Base-by-base conservation (phyloP, 2,113 vertebrate species). In the Hoplias malabaricus region DNA sequence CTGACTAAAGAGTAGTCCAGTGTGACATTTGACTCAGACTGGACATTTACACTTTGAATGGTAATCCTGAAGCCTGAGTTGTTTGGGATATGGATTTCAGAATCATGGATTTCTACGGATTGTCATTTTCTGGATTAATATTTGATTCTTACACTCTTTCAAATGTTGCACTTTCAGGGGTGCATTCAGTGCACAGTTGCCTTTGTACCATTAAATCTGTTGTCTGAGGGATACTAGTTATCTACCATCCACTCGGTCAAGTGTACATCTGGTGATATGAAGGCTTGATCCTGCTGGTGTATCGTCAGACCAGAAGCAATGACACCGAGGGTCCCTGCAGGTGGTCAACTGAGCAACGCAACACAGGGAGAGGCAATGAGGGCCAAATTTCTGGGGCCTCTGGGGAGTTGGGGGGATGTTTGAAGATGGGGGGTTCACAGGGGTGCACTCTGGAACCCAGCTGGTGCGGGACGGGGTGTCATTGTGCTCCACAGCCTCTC, bases 401-500 rank as follows among this genome's bases (percentile, higher is more conserved):
- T 61, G 11, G 81, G 73, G 81, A 82, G 36, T 16, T n/a, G n/a
- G 38, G 72, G 66, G 81, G 53, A 70, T 54, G 54, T 29, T 19
- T 27, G 4, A 16, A 73, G 13, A 67, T 10, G 14, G 29, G 71
- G 68, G 83, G 46, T 34, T 34, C 53, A 57, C 33, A 56, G 31
- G 29, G 62, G 72, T 67, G 65, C 68, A 19, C 23, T 68, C 46
- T 25, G 86, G 77, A 83, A 85, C 91, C 88, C 91, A 92, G 91
- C 91, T 92, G 91, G 84, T 90, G 87, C 27, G 13, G 80, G 75
- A 70, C 19, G 71, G 80, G 75, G 79, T 80, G 83, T 86, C 87
- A 90, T 91, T 92, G 88, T 92, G 84, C 86, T 76, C 69, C 77
- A n/a, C 59, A 19, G 43, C 38, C 29, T 73, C 73, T 57, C 82